Percentiles rank a stretch among this genome's conserved stretches.
These are phyloP conservation scores for Imbricaverruca yamaguchii DNA, from an alignment of 2,888 invertebrate species.

Conservation along the genomic window DNA sequence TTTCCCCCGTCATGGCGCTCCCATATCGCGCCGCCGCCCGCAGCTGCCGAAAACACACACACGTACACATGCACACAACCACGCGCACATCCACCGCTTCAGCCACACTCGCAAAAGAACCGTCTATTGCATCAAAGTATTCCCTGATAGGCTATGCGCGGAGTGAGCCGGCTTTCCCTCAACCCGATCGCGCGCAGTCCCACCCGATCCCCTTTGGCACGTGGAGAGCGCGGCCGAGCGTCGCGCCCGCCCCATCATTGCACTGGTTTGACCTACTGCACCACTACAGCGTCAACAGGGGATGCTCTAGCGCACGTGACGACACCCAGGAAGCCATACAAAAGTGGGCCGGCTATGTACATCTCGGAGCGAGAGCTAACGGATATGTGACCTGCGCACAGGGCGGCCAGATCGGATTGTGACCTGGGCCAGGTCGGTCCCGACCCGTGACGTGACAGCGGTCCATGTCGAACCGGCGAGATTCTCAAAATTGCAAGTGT, in stretches of 20 bases:
- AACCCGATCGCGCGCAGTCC: background rate
- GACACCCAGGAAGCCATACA: slow-evolving; percentile 6
- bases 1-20: background rate
- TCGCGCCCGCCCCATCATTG: background rate
- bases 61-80: background rate
- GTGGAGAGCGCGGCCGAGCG: background rate
- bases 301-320: background rate
- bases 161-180: too few relatives aligned
- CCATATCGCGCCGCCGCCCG: background rate
- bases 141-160: slow-evolving; percentile 9
- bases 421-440: too few relatives aligned
- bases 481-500: background rate
- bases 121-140: slow-evolving; percentile 7
- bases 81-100: background rate
- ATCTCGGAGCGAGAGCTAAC: background rate
- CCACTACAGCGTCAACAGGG: background rate
- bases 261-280: background rate
- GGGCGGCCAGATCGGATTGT: too few relatives aligned
- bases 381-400: background rate
- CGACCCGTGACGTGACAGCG: too few relatives aligned
- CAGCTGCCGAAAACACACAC: background rate
- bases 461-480: background rate
- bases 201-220: background rate
- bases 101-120: background rate
- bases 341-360: background rate